These are phyloP conservation scores for Sabatieria punctata DNA, from an alignment of 2,888 invertebrate species.

Conservation along the genomic window DNA sequence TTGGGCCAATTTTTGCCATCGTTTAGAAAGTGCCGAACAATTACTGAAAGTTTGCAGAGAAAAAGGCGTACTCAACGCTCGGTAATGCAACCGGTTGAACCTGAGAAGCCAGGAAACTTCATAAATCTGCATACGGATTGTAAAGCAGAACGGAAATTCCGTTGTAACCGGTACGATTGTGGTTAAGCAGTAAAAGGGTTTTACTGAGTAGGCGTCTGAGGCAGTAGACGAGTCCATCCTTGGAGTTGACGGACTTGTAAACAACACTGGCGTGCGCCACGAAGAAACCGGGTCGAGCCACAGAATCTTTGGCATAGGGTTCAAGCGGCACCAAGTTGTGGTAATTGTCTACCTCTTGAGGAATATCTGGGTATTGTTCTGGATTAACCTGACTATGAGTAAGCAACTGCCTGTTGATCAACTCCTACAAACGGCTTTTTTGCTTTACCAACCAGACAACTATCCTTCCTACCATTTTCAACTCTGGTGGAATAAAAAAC, in stretches of 20 bases:
- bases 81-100: too few relatives aligned
- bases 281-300: slow-evolving; percentile 47
- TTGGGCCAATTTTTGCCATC: too few relatives aligned
- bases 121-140: too few relatives aligned
- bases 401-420: slow-evolving; percentile 54
- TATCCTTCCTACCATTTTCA: slow-evolving; percentile 31
- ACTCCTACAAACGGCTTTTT: slow-evolving; percentile 38
- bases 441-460: not conserved
- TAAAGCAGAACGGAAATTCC: too few relatives aligned
- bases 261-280: slow-evolving; percentile 56
- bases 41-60: too few relatives aligned
- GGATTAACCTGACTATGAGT: slow-evolving; percentile 57
- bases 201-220: slow-evolving; percentile 71
- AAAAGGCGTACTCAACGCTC: too few relatives aligned
- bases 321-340: slow-evolving; percentile 71
- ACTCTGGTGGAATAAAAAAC: slow-evolving; percentile 68
- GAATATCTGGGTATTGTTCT: slow-evolving; percentile 52
- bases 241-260: slow-evolving; percentile 73
- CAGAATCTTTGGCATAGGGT: slow-evolving; percentile 37
- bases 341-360: slow-evolving; percentile 73
- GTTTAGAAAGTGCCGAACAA: too few relatives aligned
- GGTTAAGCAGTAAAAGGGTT: too few relatives aligned
- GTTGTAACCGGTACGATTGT: too few relatives aligned
- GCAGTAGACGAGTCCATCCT: slow-evolving; percentile 65
- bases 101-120: too few relatives aligned